Base-by-base conservation (phyloP, 2,797 vertebrate species). In the Hephaestus fuliginosus region DNA sequence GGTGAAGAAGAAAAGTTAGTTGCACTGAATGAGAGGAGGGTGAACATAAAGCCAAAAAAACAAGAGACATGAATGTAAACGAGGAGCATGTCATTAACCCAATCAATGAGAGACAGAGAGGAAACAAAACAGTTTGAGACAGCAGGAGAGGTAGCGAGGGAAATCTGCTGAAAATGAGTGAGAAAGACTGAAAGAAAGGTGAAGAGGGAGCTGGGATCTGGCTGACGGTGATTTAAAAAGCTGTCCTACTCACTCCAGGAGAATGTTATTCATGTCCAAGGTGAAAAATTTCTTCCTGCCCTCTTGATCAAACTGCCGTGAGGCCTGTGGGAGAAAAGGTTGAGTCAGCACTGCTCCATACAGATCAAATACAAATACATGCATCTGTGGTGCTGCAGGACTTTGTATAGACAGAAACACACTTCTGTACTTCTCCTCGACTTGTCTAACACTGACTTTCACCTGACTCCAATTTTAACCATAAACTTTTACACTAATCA, bases 261-360 rank as follows among this genome's bases (percentile, higher is more conserved):
- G 96, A 95, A 99, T 99, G 95, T 98, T 98, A 95, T 98, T 99
- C 97, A 99, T 99, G 93, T 99, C 98, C 92, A 98, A 95, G 1
- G 97, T 98, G 95, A 99, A 99, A 94, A 99, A 98, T 92, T 99
- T 99, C 95, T 99, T 99, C 87, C 97, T 97, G 93, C 98, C 97
- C 96, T 99, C 97, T 94, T 97, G 96, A 96, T 98, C 98, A 96
- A 98, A 98, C 95, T 97, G 96, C 92, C 97, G 97, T 69, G 97
- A 97, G 69, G 97, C 98, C 98, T 99, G 93, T 48, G 70, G 76
- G 60, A 78, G 76, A 89, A 83, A 85, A 82, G 58, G 82, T 70
- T 65, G 88, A 92, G 89, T 94, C 89, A 93, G 90, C 76, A 65
- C 61, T 41, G 46, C 18, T 62, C 55, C 62, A 82, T 55, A 78